phyloP scores from a whole-genome alignment of 2,797 vertebrate species.

The Rhodeus uyekii region DNA sequence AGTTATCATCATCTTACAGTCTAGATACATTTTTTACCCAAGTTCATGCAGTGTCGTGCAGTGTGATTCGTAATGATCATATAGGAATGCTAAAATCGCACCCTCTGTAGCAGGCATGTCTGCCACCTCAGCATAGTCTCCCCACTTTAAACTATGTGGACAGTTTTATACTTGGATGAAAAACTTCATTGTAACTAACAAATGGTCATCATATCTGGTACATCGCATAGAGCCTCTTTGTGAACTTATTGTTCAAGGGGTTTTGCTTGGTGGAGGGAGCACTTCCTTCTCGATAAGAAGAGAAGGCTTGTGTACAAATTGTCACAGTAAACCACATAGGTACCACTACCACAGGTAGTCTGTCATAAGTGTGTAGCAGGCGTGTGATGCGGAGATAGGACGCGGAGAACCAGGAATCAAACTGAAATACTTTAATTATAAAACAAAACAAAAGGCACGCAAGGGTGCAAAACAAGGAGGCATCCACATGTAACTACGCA shows the following conservation, averaged over 20 bases:
- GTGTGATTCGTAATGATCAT: too few species aligned
- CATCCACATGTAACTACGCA: too few species aligned
- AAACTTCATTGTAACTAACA: not conserved
- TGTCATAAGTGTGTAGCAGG: not conserved
- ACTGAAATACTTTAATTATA: too few species aligned
- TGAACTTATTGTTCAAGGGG: not conserved
- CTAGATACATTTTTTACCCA: too few species aligned
- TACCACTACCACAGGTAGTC: conserved; percentile 24
- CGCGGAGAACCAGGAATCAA: too few species aligned
- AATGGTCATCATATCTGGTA: not conserved
- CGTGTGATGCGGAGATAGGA: too few species aligned
- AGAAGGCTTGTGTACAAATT: conserved; percentile 37
- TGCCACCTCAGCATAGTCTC: not conserved
- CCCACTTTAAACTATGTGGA: not conserved
- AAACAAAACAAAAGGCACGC: too few species aligned
- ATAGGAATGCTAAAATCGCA: too few species aligned
- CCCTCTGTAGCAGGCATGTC: too few species aligned
- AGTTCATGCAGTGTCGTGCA: too few species aligned
- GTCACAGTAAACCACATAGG: conserved; percentile 19
- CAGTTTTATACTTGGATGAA: not conserved
- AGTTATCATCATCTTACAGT: too few species aligned
- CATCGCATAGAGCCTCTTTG: not conserved
- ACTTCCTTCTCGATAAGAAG: conserved; percentile 41
- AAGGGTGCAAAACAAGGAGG: too few species aligned
- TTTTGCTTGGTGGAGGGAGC: conserved; percentile 54